Conservation (phyloP, 2,113 vertebrate species). For the Carollia perspicillata region DNA sequence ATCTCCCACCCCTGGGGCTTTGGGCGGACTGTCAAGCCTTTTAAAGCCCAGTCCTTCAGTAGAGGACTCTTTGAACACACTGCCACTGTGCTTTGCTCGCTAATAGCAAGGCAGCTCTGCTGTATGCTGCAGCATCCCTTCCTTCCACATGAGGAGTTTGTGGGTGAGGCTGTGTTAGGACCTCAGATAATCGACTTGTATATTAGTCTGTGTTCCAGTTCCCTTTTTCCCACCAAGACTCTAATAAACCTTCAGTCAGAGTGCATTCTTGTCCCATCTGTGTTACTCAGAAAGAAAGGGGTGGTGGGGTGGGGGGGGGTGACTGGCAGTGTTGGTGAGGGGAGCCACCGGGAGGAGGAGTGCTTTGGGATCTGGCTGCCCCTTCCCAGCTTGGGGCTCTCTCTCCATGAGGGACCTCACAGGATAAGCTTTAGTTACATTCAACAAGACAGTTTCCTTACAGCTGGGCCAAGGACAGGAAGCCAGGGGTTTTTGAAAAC, state of each 20-base stretch:
- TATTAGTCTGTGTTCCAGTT: background rate
- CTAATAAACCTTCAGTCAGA: background rate
- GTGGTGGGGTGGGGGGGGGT: background rate
- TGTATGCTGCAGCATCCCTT: background rate
- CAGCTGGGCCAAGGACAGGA: background rate
- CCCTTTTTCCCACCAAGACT: background rate
- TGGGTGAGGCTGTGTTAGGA: background rate
- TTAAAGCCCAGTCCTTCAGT: background rate
- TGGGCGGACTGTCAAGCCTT: background rate
- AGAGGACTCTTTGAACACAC: background rate
- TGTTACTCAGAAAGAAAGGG: background rate
- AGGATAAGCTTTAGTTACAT: background rate
- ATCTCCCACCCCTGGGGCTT: background rate
- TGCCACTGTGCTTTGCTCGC: background rate
- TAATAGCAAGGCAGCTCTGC: background rate
- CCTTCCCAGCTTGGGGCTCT: background rate
- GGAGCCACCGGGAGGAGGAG: too few species aligned
- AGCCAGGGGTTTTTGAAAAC: background rate
- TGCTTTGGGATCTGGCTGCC: background rate
- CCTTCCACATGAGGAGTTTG: background rate
- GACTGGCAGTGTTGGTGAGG: background rate
- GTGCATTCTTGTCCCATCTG: background rate
- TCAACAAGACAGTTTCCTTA: background rate
- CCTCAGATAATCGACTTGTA: background rate
- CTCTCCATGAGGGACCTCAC: background rate